These are phyloP conservation scores for Allobates femoralis DNA, from an alignment of 2,797 vertebrate genomes.

Conservation along the genomic window DNA sequence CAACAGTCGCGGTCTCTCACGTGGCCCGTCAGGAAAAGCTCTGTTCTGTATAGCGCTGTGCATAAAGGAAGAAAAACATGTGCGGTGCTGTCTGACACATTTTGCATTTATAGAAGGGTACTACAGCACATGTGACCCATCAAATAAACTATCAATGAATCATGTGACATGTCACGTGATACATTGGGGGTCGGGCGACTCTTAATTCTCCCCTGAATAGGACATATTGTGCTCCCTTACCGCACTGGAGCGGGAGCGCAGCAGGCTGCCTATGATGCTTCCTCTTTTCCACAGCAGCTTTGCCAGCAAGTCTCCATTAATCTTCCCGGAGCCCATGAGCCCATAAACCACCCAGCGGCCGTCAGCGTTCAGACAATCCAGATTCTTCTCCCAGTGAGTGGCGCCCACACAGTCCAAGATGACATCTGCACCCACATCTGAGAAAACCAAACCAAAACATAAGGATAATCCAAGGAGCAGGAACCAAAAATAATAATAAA, in stretches of 20 bases:
- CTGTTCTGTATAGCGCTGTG: no score
- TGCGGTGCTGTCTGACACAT: no score
- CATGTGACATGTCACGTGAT: no score
- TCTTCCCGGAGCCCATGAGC: slow-evolving; percentile 76
- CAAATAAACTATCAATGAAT: no score
- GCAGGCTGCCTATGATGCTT: slow-evolving; percentile 78
- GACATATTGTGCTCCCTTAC: slow-evolving; percentile 63
- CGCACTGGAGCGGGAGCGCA: slow-evolving; percentile 80
- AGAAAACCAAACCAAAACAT: neutral
- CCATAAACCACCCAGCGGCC: slow-evolving; percentile 88
- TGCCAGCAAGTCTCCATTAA: slow-evolving; percentile 81
- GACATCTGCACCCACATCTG: slow-evolving; percentile 83
- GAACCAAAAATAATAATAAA: no score
- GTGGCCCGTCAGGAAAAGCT: no score
- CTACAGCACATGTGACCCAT: no score
- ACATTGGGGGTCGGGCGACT: no score
- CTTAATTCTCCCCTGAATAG: no score
- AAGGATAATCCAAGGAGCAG: neutral
- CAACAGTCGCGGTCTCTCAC: no score
- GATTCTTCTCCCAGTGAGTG: slow-evolving; percentile 83
- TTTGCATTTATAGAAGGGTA: no score
- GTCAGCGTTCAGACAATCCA: slow-evolving; percentile 79
- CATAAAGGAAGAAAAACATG: no score
- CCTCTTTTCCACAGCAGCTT: slow-evolving; percentile 84
- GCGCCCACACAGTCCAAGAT: slow-evolving; percentile 87